These are phyloP conservation scores for Phortica variegata DNA, from an alignment of 1,140 invertebrate genomes.

Conservation along the genomic window DNA sequence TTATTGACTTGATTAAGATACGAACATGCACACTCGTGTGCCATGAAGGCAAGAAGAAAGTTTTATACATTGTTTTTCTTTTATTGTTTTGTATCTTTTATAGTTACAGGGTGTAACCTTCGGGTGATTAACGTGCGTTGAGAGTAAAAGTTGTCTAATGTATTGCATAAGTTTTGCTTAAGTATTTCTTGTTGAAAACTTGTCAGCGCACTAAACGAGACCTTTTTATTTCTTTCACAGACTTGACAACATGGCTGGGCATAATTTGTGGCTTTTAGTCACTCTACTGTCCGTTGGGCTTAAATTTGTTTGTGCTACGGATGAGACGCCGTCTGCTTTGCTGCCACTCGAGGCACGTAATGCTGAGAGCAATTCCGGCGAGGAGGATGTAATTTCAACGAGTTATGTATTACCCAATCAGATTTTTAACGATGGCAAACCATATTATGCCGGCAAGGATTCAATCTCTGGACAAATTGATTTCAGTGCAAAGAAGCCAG, in stretches of 20 bases:
- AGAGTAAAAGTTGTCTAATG: slow-evolving; percentile 23
- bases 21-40: too few relatives aligned
- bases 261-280: background rate
- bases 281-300: slow-evolving; percentile 20
- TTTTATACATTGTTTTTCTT: too few relatives aligned
- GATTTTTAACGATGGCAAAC: slow-evolving; percentile 68
- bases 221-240: slow-evolving; percentile 8
- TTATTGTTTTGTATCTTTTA: too few relatives aligned
- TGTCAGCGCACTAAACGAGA: slow-evolving; percentile 12
- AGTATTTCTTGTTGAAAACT: slow-evolving; percentile 12
- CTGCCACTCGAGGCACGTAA: slow-evolving; percentile 40
- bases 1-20: too few relatives aligned
- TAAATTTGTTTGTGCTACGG: slow-evolving; percentile 19
- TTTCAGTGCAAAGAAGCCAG: slow-evolving; percentile 62
- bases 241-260: too few relatives aligned
- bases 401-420: slow-evolving; percentile 54
- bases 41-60: too few relatives aligned
- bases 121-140: background rate
- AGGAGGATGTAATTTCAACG: slow-evolving; percentile 45
- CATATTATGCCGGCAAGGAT: slow-evolving; percentile 70
- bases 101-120: too few relatives aligned
- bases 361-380: slow-evolving; percentile 27
- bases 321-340: slow-evolving; percentile 30
- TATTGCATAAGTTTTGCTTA: slow-evolving; percentile 22
- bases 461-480: slow-evolving; percentile 67